Percentiles rank a stretch among this genome's conserved stretches.
Evolutionary conservation across 1,140 invertebrate species (phyloP).

Genomic region (Calliphora vicina): DNA sequence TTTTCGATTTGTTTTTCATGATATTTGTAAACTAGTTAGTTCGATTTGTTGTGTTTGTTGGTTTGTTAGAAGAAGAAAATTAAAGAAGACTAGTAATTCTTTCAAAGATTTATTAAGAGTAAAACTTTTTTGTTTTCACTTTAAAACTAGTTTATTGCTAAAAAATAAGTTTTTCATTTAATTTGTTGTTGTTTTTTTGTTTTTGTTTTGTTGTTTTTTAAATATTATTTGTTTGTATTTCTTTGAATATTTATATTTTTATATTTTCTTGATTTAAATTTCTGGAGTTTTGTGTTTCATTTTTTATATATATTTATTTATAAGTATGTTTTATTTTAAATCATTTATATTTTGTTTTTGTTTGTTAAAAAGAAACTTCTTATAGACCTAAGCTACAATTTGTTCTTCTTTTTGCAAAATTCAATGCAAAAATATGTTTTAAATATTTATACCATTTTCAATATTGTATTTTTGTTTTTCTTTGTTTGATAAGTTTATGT

Average conservation of each 20-base stretch:
- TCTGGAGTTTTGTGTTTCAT: not conserved
- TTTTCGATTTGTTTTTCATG: too few relatives aligned
- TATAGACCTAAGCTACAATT: not conserved
- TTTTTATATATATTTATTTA: not conserved
- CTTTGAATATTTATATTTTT: constrained; percentile 3
- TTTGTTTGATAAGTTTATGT: constrained; percentile 11
- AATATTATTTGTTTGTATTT: not conserved
- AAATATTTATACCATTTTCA: not conserved
- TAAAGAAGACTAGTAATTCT: too few relatives aligned
- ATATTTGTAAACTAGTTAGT: too few relatives aligned
- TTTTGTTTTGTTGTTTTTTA: not conserved
- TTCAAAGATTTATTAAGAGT: not conserved
- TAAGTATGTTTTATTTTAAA: not conserved
- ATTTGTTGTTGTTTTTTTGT: not conserved
- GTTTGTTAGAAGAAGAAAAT: too few relatives aligned
- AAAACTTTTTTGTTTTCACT: not conserved
- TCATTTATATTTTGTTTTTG: not conserved
- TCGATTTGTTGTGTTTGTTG: too few relatives aligned
- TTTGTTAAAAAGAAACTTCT: not conserved
- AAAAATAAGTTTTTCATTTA: not conserved
- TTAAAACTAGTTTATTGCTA: not conserved
- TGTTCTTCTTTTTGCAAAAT: too few relatives aligned
- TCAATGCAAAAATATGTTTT: not conserved
- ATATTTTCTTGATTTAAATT: not conserved
- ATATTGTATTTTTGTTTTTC: not conserved